A percentile compares a stretch with the other conserved stretches of the same genome.
phyloP scores from a whole-genome alignment of 2,797 vertebrate species.

The Sebastiscus albofasciatus region DNA sequence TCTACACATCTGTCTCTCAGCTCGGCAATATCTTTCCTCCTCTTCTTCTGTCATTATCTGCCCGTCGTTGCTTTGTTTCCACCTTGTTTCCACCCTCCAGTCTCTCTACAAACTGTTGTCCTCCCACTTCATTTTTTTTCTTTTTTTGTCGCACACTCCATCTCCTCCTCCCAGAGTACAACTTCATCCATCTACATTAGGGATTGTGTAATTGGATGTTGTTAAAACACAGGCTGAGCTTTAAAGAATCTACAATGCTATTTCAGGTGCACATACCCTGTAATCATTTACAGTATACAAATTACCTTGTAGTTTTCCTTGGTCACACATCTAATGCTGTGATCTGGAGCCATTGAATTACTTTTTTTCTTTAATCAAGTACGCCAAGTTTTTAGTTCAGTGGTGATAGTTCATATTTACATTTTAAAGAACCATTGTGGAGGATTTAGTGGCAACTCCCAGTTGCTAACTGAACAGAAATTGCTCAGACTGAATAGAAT shows the following conservation, averaged over 20 bases:
- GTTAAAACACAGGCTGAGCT: background rate
- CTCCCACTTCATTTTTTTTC: background rate
- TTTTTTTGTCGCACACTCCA: background rate
- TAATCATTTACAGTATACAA: constrained; percentile 12
- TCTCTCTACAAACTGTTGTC: constrained; percentile 14
- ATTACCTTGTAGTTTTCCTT: constrained; percentile 8
- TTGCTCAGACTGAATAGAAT: constrained; percentile 2
- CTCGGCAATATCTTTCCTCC: constrained; percentile 45
- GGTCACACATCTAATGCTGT: constrained; percentile 6
- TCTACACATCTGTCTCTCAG: constrained; percentile 55
- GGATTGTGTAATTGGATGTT: constrained; percentile 18
- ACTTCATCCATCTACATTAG: constrained; percentile 27
- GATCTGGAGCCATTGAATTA: constrained; percentile 6
- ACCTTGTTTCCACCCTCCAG: constrained; percentile 36
- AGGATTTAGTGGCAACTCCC: background rate
- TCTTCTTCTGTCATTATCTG: constrained; percentile 49
- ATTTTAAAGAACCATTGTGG: constrained; percentile 14
- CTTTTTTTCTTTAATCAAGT: background rate
- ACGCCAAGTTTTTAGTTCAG: background rate
- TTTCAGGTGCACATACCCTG: constrained; percentile 7
- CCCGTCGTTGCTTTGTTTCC: constrained; percentile 42
- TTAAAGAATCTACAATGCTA: background rate
- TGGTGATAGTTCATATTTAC: constrained; percentile 22
- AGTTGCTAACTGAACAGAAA: background rate
- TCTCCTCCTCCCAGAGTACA: constrained; percentile 8